Base-by-base conservation (phyloP, 1,140 invertebrate genomes). In the Eubasilissa regina region DNA sequence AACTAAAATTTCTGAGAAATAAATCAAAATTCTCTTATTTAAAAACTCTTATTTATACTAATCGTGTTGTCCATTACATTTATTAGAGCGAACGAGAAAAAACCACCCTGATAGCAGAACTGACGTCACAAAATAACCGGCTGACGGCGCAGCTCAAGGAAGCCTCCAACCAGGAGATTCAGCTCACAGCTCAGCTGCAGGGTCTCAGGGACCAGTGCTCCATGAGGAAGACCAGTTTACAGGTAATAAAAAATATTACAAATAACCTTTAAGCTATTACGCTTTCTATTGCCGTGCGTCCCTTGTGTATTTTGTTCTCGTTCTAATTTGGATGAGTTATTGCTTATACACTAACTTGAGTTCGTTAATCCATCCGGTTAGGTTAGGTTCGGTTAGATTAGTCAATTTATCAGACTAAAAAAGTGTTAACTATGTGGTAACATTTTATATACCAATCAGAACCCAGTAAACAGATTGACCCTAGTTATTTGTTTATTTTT, bases 101-200 rank as follows among this genome's bases (percentile, higher is more conserved):
- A 87, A 89, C 93, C n/a, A 90, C 92, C 25, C 89, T 96, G 11
- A 94, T 99, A 44, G 91, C 93, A 10, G 96, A 98, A 85, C 90
- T 98, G 55, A 96, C 95, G 17, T 94, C 96, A 79, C 97, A 98
- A 87, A 98, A 98, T 87, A 94, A 95, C 78, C 90, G 96, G 66
- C 91, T 99, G 6, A 97, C 96, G 4, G 91, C 92, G 45, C 96
- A 98, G 87, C 91, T 98, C 43, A 94, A 96, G 87, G 94, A 96
- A 87, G 95, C 94, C 3, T 92, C 93, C 35, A 92, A 94, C 77
- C 93, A 93, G 60, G 97, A 98, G 89, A 93, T 95, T 64, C 93
- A 95, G 84, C 88, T 98, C 60, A 90, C 93, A 77, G 88, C 92
- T 68, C 95, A 98, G 86, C 90, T 98, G 10, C 94, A 97, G 83